A percentile compares a stretch with the other conserved stretches of the same genome.
These are phyloP conservation scores for Melipona bicolor DNA, from an alignment of 2,888 invertebrate species.

Conservation along the genomic window DNA sequence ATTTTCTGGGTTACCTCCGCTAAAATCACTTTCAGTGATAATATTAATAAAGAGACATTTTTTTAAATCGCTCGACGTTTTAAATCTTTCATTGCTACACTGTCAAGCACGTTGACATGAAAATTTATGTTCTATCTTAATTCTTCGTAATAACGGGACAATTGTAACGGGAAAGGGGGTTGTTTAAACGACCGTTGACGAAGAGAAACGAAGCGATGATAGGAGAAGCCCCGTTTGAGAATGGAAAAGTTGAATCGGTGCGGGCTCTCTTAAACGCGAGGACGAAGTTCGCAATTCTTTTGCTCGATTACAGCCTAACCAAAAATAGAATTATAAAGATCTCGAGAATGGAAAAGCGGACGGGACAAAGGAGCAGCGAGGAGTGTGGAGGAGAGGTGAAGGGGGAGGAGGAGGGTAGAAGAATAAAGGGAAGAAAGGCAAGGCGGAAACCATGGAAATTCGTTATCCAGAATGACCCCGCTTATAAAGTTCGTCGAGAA, in stretches of 20 bases:
- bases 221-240: neutral
- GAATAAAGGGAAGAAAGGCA: slow-evolving; percentile 43
- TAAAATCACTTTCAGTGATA: too few species aligned
- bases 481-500: slow-evolving; percentile 64
- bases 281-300: slow-evolving; percentile 37
- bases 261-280: slow-evolving; percentile 19
- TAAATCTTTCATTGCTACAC: too few species aligned
- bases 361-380: slow-evolving; percentile 27
- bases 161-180: neutral
- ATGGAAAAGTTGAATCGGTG: slow-evolving; percentile 24
- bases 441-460: slow-evolving; percentile 53
- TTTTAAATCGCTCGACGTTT: too few species aligned
- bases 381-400: neutral
- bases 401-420: neutral
- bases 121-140: neutral
- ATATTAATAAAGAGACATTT: too few species aligned
- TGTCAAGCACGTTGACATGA: neutral
- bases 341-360: slow-evolving; percentile 32
- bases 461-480: slow-evolving; percentile 67
- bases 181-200: neutral
- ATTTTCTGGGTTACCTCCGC: too few species aligned
- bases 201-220: neutral
- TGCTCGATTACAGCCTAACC: slow-evolving; percentile 46
- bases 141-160: neutral
- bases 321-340: slow-evolving; percentile 53